Evolutionary conservation across 1,140 invertebrate species (phyloP).

Genomic region (Mya arenaria): DNA sequence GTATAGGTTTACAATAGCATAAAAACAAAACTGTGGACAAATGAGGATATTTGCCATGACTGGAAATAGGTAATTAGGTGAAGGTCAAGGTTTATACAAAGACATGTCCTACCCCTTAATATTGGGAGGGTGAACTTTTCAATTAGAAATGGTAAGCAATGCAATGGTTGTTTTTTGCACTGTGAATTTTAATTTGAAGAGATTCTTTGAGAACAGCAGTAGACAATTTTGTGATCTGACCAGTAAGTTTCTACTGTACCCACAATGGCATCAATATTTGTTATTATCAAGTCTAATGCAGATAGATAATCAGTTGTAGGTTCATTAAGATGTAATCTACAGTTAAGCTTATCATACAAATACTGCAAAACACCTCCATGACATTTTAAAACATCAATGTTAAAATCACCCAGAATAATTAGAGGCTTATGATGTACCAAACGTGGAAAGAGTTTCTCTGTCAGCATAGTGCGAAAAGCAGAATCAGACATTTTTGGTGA

Average conservation of each 20-base stretch:
- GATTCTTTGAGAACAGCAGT: not conserved
- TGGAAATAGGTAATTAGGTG: not conserved
- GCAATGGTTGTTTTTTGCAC: not conserved
- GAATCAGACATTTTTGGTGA: not conserved
- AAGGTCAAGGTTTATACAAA: not conserved
- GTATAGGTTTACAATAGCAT: too few relatives aligned
- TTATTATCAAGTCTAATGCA: conserved; percentile 1
- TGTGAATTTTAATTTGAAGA: not conserved
- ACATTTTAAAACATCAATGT: not conserved
- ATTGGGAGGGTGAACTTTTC: not conserved
- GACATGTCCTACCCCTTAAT: not conserved
- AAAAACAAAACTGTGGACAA: too few relatives aligned
- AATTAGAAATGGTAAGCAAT: too few relatives aligned
- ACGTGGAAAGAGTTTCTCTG: not conserved
- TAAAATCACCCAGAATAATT: conserved; percentile 9
- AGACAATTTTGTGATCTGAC: conserved; percentile 22
- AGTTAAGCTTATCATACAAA: not conserved
- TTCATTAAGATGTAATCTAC: not conserved
- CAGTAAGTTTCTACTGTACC: conserved; percentile 12
- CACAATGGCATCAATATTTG: not conserved
- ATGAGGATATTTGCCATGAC: too few relatives aligned
- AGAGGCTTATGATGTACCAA: not conserved
- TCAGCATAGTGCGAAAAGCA: not conserved
- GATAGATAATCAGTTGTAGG: conserved; percentile 14
- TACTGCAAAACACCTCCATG: not conserved